Conservation (phyloP, 2,113 vertebrate genomes). For the Laticauda colubrina region DNA sequence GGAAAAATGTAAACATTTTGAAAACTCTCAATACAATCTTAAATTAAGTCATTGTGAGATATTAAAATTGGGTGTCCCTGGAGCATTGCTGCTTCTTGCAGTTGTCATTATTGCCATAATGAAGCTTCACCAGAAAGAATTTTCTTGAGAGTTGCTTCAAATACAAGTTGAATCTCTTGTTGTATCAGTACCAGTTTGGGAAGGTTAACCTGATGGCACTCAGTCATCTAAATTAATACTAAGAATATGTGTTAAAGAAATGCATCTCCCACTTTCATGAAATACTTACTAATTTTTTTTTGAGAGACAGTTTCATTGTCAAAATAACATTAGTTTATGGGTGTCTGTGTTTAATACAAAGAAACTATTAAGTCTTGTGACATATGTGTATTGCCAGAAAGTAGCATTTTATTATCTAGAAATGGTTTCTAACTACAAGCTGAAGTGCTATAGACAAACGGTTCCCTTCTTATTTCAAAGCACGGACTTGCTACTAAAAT, state of each 20-base stretch:
- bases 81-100: background rate
- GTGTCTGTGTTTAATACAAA: background rate
- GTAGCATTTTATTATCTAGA: background rate
- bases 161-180: background rate
- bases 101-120: background rate
- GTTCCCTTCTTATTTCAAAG: background rate
- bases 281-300: background rate
- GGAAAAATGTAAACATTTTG: background rate
- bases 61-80: background rate
- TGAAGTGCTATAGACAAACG: background rate
- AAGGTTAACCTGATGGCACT: background rate
- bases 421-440: background rate
- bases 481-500: background rate
- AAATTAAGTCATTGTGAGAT: background rate
- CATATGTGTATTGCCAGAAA: background rate
- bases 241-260: background rate
- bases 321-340: background rate
- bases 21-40: background rate
- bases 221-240: background rate
- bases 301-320: background rate
- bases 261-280: background rate
- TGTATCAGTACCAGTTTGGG: background rate
- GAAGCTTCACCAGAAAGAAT: background rate
- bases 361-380: background rate
- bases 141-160: background rate